Evolutionary conservation across 2,113 vertebrate species (phyloP).

Genomic region (Colossoma macropomum): DNA sequence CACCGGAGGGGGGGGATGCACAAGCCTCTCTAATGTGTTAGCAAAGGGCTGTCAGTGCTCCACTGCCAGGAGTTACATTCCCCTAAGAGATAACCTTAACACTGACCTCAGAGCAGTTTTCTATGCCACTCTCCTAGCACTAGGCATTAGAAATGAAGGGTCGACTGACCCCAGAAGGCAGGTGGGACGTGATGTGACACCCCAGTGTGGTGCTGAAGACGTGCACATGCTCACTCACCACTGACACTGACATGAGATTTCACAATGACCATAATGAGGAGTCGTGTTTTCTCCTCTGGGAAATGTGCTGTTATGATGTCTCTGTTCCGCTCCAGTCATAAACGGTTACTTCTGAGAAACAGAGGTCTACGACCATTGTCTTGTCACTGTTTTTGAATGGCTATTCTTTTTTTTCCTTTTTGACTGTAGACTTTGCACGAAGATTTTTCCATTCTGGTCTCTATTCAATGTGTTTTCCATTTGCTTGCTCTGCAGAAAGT

Average conservation of each 20-base stretch:
- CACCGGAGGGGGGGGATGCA: background rate
- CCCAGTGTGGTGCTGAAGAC: constrained; percentile 11
- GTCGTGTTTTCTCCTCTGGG: constrained; percentile 18
- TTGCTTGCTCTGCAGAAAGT: constrained; percentile 21
- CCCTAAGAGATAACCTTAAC: constrained; percentile 8
- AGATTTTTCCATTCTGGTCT: constrained; percentile 2
- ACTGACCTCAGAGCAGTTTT: constrained; percentile 26
- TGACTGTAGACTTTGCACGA: constrained; percentile 45
- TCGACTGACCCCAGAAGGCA: background rate
- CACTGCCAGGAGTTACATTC: constrained; percentile 44
- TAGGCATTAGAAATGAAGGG: background rate
- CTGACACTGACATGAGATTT: constrained; percentile 29
- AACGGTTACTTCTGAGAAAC: constrained; percentile 6
- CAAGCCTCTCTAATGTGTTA: constrained; percentile 9
- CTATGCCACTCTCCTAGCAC: background rate
- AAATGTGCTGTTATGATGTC: constrained; percentile 23
- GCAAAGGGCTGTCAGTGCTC: background rate
- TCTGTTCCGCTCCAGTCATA: constrained; percentile 5
- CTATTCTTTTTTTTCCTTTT: constrained; percentile 44
- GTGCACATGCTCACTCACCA: constrained; percentile 39
- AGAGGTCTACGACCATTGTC: constrained; percentile 10
- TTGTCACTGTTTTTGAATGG: constrained; percentile 29
- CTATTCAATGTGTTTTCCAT: constrained; percentile 39
- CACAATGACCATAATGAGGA: constrained; percentile 30
- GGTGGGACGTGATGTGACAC: constrained; percentile 26